Conservation (phyloP, 2,113 vertebrate species). For the Rynchops niger region DNA sequence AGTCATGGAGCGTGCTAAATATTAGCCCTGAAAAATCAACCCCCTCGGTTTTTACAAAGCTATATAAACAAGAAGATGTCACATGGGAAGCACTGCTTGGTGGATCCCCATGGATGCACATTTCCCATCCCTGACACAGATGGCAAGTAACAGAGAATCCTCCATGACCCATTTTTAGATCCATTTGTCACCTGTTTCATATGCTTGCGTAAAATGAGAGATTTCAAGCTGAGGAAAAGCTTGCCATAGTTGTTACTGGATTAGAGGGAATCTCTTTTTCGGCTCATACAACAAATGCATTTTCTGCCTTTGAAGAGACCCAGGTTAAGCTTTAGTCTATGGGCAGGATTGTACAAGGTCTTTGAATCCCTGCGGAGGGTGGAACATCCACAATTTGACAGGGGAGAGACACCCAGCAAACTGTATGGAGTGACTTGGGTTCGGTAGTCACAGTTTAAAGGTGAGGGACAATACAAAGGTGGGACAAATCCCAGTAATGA, state of each 20-base stretch:
- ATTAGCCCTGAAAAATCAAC: neutral
- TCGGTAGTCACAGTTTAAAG: neutral
- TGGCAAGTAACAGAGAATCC: neutral
- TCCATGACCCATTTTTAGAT: slow-evolving; percentile 30
- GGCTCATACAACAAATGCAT: neutral
- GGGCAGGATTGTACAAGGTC: neutral
- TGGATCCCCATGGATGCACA: neutral
- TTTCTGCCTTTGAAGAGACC: slow-evolving; percentile 1
- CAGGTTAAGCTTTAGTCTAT: neutral
- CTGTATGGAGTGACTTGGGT: neutral
- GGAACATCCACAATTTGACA: neutral
- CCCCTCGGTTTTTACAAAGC: neutral
- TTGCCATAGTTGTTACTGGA: slow-evolving; percentile 19
- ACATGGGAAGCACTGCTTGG: neutral
- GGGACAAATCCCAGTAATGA: neutral
- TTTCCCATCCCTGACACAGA: neutral
- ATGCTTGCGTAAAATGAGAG: neutral
- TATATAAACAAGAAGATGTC: neutral
- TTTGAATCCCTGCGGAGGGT: rapidly evolving
- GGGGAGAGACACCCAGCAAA: neutral
- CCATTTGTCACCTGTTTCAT: slow-evolving; percentile 44
- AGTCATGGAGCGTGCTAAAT: neutral
- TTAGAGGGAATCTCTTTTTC: slow-evolving; percentile 53
- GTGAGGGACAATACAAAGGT: neutral
- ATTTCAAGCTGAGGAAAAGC: slow-evolving; percentile 28